phyloP scores from a whole-genome alignment of 2,888 invertebrate genomes.

The Aspidiotus rigidus region DNA sequence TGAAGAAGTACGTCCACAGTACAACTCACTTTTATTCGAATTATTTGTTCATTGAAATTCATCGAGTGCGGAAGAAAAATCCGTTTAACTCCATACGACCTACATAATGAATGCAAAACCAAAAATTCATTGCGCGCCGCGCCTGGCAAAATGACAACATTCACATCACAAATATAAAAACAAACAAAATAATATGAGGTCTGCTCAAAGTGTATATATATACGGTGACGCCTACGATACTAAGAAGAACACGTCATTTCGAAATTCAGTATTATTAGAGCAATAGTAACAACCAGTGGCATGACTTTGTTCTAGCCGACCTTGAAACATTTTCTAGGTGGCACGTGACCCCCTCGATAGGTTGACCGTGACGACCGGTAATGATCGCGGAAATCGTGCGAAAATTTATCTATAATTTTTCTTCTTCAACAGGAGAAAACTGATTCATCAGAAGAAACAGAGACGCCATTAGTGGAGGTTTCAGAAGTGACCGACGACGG shows the following conservation, averaged over 20 bases:
- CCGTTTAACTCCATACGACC: slow-evolving; percentile 1
- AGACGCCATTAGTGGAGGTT: slow-evolving; percentile 22
- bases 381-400: no score
- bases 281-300: not conserved
- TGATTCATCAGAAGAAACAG: slow-evolving; percentile 22
- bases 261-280: not conserved
- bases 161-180: slow-evolving; percentile 17
- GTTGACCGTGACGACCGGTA: not conserved
- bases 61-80: no score
- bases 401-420: not conserved
- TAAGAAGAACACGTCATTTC: not conserved
- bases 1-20: not conserved
- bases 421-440: slow-evolving; percentile 20
- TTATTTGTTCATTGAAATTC: no score
- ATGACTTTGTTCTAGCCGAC: not conserved
- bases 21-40: not conserved
- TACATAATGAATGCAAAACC: slow-evolving; percentile 12
- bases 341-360: not conserved
- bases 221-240: slow-evolving; percentile 14
- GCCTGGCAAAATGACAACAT: slow-evolving; percentile 26
- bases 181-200: slow-evolving; percentile 24
- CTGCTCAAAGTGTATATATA: not conserved
- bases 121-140: slow-evolving; percentile 17
- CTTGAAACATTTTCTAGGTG: no score
- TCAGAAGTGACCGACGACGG: slow-evolving; percentile 22